These are phyloP conservation scores for Sitta europaea DNA, from an alignment of 2,113 vertebrate species.

Conservation along the genomic window DNA sequence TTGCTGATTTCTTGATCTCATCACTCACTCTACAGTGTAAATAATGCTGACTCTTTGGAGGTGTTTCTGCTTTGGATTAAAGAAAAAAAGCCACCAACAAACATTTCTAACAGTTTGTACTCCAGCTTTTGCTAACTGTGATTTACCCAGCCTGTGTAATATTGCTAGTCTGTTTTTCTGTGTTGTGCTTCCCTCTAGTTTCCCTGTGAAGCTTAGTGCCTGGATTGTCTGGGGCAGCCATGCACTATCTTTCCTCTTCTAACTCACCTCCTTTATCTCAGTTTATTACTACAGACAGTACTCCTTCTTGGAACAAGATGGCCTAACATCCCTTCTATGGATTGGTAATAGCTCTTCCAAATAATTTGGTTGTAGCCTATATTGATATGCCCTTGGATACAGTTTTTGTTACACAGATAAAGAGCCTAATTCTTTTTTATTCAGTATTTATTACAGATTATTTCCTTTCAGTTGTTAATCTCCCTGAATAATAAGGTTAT, in stretches of 20 bases:
- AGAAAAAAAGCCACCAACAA: background rate
- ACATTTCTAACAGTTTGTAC: background rate
- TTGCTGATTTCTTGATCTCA: constrained; percentile 7
- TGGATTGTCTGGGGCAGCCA: background rate
- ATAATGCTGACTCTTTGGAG: background rate
- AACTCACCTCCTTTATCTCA: background rate
- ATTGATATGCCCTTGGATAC: background rate
- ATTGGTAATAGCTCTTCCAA: background rate
- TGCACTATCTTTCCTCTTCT: background rate
- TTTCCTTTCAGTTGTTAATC: background rate
- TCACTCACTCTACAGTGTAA: background rate
- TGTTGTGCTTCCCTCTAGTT: background rate
- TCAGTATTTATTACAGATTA: background rate
- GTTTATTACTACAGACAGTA: background rate
- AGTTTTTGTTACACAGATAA: background rate
- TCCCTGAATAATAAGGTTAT: background rate
- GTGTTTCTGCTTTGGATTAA: background rate
- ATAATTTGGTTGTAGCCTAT: background rate
- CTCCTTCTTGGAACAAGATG: background rate
- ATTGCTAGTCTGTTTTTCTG: background rate
- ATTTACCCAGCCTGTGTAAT: background rate
- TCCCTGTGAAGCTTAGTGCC: background rate
- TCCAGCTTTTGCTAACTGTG: background rate
- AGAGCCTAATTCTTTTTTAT: background rate
- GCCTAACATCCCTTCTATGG: background rate